phyloP scores from a whole-genome alignment of 2,797 vertebrate genomes.

The Liparis tanakae region DNA sequence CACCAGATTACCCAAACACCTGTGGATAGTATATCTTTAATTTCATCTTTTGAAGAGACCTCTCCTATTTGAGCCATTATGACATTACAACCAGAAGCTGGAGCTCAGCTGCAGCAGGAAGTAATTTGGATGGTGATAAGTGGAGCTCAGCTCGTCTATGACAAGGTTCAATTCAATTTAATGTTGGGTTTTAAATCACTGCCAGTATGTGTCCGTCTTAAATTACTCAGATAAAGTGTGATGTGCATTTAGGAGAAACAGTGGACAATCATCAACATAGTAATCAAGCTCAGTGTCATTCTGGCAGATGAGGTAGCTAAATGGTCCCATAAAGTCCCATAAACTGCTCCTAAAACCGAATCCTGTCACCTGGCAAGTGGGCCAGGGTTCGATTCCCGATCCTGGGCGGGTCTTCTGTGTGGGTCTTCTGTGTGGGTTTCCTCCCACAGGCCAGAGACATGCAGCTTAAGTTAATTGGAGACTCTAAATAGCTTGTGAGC shows the following conservation, averaged over 20 bases:
- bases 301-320: neutral
- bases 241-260: slow-evolving; percentile 15
- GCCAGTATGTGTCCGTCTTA: neutral
- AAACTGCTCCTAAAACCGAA: neutral
- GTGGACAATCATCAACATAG: slow-evolving; percentile 21
- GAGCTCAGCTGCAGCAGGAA: slow-evolving; percentile 12
- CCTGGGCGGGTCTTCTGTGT: no score
- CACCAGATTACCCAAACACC: neutral
- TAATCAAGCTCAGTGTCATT: neutral
- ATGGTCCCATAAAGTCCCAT: neutral
- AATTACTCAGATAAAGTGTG: neutral
- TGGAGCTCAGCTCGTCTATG: slow-evolving; percentile 14
- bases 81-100: slow-evolving; percentile 6
- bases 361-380: no score
- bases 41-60: slow-evolving; percentile 7
- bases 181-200: slow-evolving; percentile 13
- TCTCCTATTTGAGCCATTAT: slow-evolving; percentile 15
- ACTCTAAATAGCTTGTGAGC: no score
- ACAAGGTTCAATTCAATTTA: slow-evolving; percentile 17
- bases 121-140: slow-evolving; percentile 18
- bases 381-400: no score
- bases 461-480: no score
- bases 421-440: no score
- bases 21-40: neutral
- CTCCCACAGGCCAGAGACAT: no score